Evolutionary conservation across 2,888 invertebrate species (phyloP).

Genomic region (Metellina segmentata): DNA sequence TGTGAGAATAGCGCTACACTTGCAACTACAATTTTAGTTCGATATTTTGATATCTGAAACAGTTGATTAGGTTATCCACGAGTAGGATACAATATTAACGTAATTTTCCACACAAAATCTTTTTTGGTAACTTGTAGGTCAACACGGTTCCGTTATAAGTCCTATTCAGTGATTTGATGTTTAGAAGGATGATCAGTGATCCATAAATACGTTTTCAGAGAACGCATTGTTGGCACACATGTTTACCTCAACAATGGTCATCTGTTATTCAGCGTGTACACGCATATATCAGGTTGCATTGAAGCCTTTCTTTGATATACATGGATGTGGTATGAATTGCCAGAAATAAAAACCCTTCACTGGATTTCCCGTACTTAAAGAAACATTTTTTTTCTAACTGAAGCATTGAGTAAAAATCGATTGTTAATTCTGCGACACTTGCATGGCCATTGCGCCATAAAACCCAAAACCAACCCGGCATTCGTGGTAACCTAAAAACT

Average conservation of each 20-base stretch:
- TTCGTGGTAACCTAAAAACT: no score
- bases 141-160: constrained; percentile 37
- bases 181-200: constrained; percentile 62
- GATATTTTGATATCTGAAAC: no score
- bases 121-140: constrained; percentile 36
- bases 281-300: not conserved
- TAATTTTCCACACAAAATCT: no score
- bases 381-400: not conserved
- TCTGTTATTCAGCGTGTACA: not conserved
- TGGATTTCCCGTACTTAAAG: not conserved
- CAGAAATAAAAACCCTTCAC: not conserved
- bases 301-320: not conserved
- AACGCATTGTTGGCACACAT: constrained; percentile 41
- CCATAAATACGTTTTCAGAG: constrained; percentile 62
- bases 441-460: no score
- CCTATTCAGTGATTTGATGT: constrained; percentile 4
- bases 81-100: no score
- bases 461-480: no score
- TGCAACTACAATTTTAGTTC: no score
- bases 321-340: not conserved
- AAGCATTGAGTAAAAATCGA: not conserved
- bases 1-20: no score
- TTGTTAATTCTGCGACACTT: no score
- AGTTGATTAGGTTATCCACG: no score
- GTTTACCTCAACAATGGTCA: constrained; percentile 48